Evolutionary conservation across 2,888 invertebrate genomes (phyloP).

Genomic region (Parnassius orleans): DNA sequence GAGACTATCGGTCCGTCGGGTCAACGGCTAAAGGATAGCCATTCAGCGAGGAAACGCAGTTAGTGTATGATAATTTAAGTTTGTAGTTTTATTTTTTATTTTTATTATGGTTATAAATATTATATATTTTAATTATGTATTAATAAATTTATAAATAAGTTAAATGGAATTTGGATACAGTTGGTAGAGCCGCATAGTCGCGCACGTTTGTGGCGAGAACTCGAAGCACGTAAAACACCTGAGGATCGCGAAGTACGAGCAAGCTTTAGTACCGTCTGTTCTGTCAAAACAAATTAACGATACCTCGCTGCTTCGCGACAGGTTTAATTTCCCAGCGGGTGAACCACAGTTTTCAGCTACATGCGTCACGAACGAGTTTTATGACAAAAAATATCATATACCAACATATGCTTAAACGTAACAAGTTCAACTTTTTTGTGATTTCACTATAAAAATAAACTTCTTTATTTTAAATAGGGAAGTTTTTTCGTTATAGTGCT

Average conservation of each 20-base stretch:
- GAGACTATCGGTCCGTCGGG: no score
- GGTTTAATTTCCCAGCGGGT: slow-evolving; percentile 76
- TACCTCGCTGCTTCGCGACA: slow-evolving; percentile 50
- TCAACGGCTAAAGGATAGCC: no score
- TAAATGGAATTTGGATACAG: no score
- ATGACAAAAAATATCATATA: slow-evolving; percentile 7
- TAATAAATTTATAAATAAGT: no score
- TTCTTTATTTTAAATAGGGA: no score
- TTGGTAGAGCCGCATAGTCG: not conserved
- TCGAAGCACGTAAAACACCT: slow-evolving; percentile 21
- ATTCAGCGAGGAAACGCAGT: no score
- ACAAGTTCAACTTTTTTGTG: not conserved
- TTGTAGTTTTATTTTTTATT: no score
- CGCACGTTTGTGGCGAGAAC: slow-evolving; percentile 4
- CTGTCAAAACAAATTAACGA: slow-evolving; percentile 69
- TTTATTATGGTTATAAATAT: no score
- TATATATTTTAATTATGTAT: no score
- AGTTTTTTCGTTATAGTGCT: no score
- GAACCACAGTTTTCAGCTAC: slow-evolving; percentile 45
- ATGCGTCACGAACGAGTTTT: slow-evolving; percentile 4
- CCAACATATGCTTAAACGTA: not conserved
- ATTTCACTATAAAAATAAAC: not conserved
- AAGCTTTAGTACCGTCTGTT: slow-evolving; percentile 36
- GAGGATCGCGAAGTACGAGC: slow-evolving; percentile 15
- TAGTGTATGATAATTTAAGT: no score